Conservation (phyloP, 2,113 vertebrate species). For the Indicator indicator region DNA sequence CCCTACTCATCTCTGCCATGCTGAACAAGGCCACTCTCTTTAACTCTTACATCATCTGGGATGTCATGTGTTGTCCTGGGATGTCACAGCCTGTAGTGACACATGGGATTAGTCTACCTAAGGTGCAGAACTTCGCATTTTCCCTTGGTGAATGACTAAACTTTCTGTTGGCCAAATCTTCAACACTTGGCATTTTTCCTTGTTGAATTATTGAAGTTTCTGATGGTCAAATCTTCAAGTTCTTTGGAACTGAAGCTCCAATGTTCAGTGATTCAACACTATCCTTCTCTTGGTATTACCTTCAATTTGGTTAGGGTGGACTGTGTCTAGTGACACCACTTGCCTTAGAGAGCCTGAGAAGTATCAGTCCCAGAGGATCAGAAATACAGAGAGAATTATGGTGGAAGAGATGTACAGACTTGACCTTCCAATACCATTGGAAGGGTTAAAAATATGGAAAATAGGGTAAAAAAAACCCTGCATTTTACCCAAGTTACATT, state of each 20-base stretch:
- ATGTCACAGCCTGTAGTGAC: neutral
- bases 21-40: neutral
- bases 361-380: neutral
- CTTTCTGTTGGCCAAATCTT: neutral
- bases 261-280: neutral
- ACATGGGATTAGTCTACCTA: neutral
- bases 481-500: constrained; percentile 6
- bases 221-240: neutral
- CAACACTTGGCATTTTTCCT: neutral
- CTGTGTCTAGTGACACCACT: neutral
- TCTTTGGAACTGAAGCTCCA: neutral
- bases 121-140: neutral
- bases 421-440: neutral
- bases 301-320: neutral
- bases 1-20: neutral
- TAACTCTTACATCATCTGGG: neutral
- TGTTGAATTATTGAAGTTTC: neutral
- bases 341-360: neutral
- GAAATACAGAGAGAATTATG: neutral
- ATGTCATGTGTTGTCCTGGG: neutral
- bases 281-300: neutral
- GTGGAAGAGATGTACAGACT: neutral
- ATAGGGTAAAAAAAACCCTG: constrained; percentile 27
- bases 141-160: neutral
- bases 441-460: constrained; percentile 55